Conservation (phyloP, 2,113 vertebrate species). For the Serranochromis macrocephalus region DNA sequence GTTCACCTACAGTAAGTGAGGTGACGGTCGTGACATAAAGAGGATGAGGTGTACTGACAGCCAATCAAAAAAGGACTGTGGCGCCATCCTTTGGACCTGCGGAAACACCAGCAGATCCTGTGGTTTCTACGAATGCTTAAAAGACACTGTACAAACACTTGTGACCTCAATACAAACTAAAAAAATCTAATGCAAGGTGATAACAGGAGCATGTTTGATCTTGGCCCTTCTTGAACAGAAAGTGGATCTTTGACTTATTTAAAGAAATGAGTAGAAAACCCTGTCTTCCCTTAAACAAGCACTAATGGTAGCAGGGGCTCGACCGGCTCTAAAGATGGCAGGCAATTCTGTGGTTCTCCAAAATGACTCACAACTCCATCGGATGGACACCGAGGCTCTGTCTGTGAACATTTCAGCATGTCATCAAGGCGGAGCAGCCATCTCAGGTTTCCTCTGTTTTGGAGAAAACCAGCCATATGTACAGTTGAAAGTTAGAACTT, state of each 20-base stretch:
- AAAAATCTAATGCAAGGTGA: background rate
- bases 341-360: background rate
- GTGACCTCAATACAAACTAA: background rate
- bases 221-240: constrained; percentile 1
- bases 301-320: background rate
- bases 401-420: background rate
- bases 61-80: background rate
- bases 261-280: background rate
- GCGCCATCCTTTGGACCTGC: background rate
- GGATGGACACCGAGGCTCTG: background rate
- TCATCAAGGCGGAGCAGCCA: background rate
- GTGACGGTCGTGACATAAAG: background rate
- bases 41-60: background rate
- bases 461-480: constrained; percentile 27
- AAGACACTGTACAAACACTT: constrained; percentile 13
- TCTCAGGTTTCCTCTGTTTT: background rate
- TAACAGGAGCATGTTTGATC: constrained; percentile 15
- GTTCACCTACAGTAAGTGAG: background rate
- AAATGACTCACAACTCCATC: background rate
- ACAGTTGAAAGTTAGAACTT: background rate
- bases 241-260: background rate
- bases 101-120: background rate
- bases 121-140: background rate
- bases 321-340: background rate
- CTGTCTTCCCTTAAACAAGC: background rate